Percentiles rank a stretch among this genome's conserved stretches.
Evolutionary conservation across 2,797 vertebrate genomes (phyloP).

Genomic region (Anguilla obscura): DNA sequence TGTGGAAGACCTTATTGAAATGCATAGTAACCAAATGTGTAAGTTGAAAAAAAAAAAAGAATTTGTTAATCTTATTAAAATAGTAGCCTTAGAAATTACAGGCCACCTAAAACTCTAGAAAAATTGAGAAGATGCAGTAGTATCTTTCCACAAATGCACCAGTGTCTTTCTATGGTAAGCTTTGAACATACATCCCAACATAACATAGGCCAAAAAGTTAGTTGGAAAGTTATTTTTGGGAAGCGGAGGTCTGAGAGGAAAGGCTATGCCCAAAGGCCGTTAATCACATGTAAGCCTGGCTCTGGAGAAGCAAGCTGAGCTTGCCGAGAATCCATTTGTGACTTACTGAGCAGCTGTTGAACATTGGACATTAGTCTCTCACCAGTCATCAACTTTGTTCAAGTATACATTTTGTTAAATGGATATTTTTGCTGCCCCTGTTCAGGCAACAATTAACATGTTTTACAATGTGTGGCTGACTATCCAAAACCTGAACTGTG

Average conservation of each 20-base stretch:
- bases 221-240: slow-evolving; percentile 10
- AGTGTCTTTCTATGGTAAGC: neutral
- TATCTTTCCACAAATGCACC: slow-evolving; percentile 9
- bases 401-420: slow-evolving; percentile 14
- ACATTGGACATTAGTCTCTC: neutral
- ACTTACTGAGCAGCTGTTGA: slow-evolving; percentile 10
- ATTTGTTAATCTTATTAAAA: neutral
- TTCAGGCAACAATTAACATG: neutral
- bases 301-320: neutral
- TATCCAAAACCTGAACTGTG: neutral
- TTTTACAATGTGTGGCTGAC: neutral
- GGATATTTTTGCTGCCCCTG: neutral
- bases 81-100: slow-evolving; percentile 42
- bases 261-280: neutral
- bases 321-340: neutral
- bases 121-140: slow-evolving; percentile 45
- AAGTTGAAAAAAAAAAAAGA: slow-evolving; percentile 21
- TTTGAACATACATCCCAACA: slow-evolving; percentile 6
- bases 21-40: slow-evolving; percentile 20
- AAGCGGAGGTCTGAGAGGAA: neutral
- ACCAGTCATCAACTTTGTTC: neutral
- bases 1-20: neutral
- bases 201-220: slow-evolving; percentile 3
- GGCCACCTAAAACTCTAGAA: slow-evolving; percentile 34
- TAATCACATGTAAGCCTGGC: neutral